Conservation (phyloP, 2,888 invertebrate species). For the Caenorhabditis sp. region DNA sequence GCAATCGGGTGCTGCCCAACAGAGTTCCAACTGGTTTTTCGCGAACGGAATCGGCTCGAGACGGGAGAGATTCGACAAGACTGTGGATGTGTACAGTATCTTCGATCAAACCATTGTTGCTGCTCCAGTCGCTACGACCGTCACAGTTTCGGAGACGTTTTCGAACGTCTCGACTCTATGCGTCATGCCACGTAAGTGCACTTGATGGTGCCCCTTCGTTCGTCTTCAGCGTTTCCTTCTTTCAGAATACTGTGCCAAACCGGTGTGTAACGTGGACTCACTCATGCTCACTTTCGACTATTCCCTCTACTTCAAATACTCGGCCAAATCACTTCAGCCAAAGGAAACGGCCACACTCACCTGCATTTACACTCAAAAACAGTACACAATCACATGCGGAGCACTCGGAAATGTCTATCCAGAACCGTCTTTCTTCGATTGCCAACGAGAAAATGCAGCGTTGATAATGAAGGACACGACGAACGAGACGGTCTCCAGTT, state of each 20-base stretch:
- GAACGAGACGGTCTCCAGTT: slow-evolving; percentile 6
- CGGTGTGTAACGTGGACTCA: slow-evolving; percentile 8
- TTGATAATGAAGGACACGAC: neutral
- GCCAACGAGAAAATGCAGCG: neutral
- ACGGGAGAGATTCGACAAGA: slow-evolving; percentile 12
- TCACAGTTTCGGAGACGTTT: slow-evolving; percentile 5
- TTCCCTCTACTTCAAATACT: neutral
- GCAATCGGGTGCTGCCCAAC: slow-evolving; percentile 7
- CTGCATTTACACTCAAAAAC: slow-evolving; percentile 17
- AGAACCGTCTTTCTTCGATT: slow-evolving; percentile 17
- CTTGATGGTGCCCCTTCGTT: neutral
- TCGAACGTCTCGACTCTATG: slow-evolving; percentile 23
- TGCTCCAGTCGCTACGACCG: slow-evolving; percentile 1
- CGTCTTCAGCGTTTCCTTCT: too few relatives aligned
- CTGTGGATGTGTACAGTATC: slow-evolving; percentile 17
- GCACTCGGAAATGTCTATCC: slow-evolving; percentile 17
- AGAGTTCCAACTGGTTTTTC: slow-evolving; percentile 17
- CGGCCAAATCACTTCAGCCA: neutral
- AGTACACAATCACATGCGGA: slow-evolving; percentile 13
- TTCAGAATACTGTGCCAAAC: slow-evolving; percentile 19
- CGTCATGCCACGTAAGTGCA: slow-evolving; percentile 25
- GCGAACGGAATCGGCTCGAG: slow-evolving; percentile 24
- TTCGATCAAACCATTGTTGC: slow-evolving; percentile 14
- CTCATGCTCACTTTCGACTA: slow-evolving; percentile 13
- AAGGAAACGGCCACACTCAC: neutral